Conservation (phyloP, 2,113 vertebrate genomes). For the Plecotus auritus region DNA sequence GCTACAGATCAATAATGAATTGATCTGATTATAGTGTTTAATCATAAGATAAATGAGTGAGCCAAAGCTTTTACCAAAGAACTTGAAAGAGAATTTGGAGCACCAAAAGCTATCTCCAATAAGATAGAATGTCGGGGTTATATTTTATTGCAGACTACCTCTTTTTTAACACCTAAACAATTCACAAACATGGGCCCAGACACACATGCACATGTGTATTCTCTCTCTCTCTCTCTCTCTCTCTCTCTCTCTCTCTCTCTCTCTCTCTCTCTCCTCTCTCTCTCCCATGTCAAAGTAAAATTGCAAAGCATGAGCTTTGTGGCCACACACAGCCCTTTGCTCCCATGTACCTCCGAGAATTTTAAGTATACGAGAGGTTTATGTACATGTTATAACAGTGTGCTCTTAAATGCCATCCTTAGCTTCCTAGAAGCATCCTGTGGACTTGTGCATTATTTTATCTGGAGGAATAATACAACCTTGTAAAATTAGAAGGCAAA, state of each 20-base stretch:
- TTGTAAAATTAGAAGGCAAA: neutral
- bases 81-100: neutral
- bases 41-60: neutral
- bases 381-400: neutral
- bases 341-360: neutral
- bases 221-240: too few species aligned
- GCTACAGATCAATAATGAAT: neutral
- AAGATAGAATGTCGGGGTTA: neutral
- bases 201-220: neutral
- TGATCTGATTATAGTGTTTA: neutral
- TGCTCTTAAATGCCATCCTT: neutral
- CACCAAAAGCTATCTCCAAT: neutral
- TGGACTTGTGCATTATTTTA: neutral
- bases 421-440: neutral
- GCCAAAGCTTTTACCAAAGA: neutral
- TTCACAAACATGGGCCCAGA: neutral
- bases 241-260: too few species aligned
- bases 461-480: neutral
- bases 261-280: too few species aligned
- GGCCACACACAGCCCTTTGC: neutral
- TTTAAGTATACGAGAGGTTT: neutral
- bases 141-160: neutral
- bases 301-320: neutral
- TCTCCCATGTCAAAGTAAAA: neutral
- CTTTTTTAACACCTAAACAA: neutral